phyloP scores from a whole-genome alignment of 2,888 invertebrate species.

The Rhopalosiphum nymphaeae region DNA sequence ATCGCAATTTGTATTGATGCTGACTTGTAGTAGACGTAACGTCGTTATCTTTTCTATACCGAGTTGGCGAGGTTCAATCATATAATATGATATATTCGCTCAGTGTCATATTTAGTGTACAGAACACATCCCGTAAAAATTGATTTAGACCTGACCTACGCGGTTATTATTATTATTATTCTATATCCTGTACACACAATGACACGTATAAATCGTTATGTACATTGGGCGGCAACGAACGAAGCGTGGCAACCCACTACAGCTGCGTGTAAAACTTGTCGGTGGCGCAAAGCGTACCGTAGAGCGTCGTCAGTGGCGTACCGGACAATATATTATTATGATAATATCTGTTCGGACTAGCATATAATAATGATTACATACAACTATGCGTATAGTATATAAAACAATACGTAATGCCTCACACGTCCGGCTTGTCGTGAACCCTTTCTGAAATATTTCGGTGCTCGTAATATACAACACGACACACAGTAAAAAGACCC shows the following conservation, averaged over 20 bases:
- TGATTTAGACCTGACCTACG: too few relatives aligned
- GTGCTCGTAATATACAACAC: background rate
- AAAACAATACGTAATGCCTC: background rate
- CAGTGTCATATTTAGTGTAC: background rate
- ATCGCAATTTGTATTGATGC: background rate
- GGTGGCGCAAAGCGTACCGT: background rate
- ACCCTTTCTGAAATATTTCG: background rate
- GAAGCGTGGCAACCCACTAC: background rate
- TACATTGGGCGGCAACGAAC: background rate
- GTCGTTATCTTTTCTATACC: background rate
- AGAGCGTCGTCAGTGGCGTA: background rate
- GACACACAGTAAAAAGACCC: background rate
- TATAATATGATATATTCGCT: background rate
- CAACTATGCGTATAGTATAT: background rate
- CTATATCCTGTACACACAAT: background rate
- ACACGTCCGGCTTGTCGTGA: background rate
- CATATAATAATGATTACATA: background rate
- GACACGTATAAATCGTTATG: background rate
- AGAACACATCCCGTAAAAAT: background rate
- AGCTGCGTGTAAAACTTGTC: background rate
- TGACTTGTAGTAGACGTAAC: background rate
- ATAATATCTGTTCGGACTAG: constrained; percentile 4
- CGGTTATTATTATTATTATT: background rate
- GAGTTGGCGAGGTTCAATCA: background rate
- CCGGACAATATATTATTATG: background rate